Evolutionary conservation across 2,888 invertebrate genomes (phyloP).

Genomic region (Thumatha senex): DNA sequence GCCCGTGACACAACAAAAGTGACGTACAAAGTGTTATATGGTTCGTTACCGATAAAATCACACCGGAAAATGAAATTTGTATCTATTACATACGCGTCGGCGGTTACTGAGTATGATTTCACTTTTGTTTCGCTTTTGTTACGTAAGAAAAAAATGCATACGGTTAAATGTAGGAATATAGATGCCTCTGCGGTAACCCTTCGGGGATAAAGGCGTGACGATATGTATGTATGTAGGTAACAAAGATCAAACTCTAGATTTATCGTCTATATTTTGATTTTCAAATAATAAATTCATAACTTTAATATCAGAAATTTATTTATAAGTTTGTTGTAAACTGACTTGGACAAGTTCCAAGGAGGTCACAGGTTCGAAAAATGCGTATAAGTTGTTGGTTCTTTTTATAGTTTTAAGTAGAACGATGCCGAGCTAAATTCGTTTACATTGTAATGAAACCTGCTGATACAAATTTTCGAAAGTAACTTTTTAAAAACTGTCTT

Average conservation of each 20-base stretch:
- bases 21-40: conserved; percentile 18
- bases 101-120: conserved; percentile 2
- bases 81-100: conserved; percentile 8
- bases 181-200: too few species aligned
- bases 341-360: conserved; percentile 1
- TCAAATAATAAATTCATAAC: conserved; percentile 5
- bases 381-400: not conserved
- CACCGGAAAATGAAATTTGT: conserved; percentile 22
- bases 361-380: not conserved
- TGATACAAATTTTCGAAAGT: too few species aligned
- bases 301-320: not conserved
- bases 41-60: conserved; percentile 19
- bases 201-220: too few species aligned
- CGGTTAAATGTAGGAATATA: too few species aligned
- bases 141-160: not conserved
- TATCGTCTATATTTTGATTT: not conserved
- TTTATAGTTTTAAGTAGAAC: not conserved
- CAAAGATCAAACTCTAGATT: not conserved
- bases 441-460: too few species aligned
- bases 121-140: conserved; percentile 4
- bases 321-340: conserved; percentile 3
- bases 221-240: too few species aligned
- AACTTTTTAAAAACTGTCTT: too few species aligned
- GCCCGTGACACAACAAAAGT: too few species aligned
- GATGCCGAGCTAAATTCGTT: too few species aligned